phyloP scores from a whole-genome alignment of 2,113 vertebrate species.

The Patagioenas fasciata region DNA sequence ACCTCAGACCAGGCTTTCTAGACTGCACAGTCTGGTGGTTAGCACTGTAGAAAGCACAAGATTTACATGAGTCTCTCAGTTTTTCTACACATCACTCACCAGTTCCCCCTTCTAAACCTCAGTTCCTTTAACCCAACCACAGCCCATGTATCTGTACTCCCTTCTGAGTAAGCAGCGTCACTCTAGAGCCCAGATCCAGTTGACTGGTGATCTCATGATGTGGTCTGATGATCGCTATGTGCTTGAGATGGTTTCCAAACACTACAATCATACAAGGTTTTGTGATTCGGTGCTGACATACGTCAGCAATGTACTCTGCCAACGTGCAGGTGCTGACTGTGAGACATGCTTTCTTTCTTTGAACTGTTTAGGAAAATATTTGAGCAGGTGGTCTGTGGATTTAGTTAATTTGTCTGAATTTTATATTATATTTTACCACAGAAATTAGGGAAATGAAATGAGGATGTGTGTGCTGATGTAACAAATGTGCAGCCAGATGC shows the following conservation, averaged over 20 bases:
- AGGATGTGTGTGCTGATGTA: constrained; percentile 48
- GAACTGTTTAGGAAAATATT: background rate
- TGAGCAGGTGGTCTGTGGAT: background rate
- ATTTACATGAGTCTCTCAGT: background rate
- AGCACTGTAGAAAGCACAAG: background rate
- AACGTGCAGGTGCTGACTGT: background rate
- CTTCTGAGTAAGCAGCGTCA: background rate
- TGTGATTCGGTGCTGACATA: accelerated
- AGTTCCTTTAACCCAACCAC: constrained; percentile 1
- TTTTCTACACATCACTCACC: background rate
- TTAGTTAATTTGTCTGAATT: background rate
- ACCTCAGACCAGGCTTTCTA: background rate
- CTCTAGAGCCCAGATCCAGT: background rate
- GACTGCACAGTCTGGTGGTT: background rate
- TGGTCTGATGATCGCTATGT: background rate
- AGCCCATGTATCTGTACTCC: background rate
- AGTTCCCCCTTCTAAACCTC: constrained; percentile 29
- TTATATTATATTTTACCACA: background rate
- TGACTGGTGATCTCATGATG: background rate
- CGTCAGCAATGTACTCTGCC: background rate
- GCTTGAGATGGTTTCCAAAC: background rate
- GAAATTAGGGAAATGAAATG: constrained; percentile 49
- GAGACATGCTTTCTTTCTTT: background rate
- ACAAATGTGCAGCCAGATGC: background rate
- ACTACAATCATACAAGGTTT: accelerated